Percentiles rank a stretch among this genome's conserved stretches.
Evolutionary conservation across 92 coral and sea anemone species (phyloP).

Genomic region (Chrysogorgia sp.): DNA sequence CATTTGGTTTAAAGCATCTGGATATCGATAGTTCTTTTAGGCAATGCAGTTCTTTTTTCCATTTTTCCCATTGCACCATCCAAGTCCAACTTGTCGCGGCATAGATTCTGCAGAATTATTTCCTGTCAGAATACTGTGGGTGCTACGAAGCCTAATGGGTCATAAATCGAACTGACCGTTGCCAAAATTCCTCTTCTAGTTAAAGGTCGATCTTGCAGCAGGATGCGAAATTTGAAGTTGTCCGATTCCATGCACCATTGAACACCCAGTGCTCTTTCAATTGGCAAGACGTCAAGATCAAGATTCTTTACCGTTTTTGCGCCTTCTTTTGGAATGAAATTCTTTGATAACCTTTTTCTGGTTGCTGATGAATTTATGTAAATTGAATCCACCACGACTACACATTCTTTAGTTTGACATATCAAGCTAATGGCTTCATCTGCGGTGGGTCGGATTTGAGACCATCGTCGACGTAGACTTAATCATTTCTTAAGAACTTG

Average conservation of each 20-base stretch:
- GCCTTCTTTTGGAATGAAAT: conserved; percentile 39
- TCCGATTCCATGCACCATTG: conserved; percentile 61
- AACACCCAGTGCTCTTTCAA: conserved; percentile 49
- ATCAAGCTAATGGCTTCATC: conserved; percentile 44
- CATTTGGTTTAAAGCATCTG: conserved; percentile 21
- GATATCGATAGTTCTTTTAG: conserved; percentile 4
- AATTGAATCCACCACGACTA: conserved; percentile 44
- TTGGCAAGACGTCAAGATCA: conserved; percentile 36
- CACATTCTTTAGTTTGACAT: conserved; percentile 40
- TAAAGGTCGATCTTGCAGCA: conserved; percentile 47
- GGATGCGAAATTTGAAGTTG: conserved; percentile 45
- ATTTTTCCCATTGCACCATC: conserved; percentile 25
- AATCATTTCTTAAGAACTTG: conserved; percentile 50
- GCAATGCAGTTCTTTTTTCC: conserved; percentile 12
- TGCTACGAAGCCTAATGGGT: conserved; percentile 37
- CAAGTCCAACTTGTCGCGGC: conserved; percentile 26
- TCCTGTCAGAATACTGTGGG: conserved; percentile 48
- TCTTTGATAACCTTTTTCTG: conserved; percentile 28
- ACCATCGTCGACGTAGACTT: conserved; percentile 57
- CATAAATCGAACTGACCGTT: conserved; percentile 25
- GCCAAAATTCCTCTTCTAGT: conserved; percentile 23
- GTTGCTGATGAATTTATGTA: conserved; percentile 51
- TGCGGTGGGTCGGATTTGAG: conserved; percentile 51
- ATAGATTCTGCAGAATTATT: conserved; percentile 51
- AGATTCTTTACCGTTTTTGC: conserved; percentile 34